Percentiles rank a stretch among this genome's conserved stretches.
Conservation (phyloP, 2,888 invertebrate species). For the Diplolepis rosae region DNA sequence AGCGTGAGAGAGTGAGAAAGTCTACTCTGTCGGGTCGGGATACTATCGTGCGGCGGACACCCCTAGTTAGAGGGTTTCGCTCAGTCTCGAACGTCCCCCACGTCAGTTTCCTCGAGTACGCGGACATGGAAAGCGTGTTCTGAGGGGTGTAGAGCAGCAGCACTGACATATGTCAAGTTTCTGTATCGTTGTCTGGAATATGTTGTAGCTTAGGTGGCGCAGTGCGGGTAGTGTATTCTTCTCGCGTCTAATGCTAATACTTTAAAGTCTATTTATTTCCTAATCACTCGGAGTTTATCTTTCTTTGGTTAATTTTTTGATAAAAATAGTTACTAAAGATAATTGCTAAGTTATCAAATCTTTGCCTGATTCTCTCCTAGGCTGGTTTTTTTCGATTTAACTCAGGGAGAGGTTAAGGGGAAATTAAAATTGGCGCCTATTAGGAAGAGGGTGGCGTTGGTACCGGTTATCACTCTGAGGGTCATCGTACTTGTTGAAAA, state of each 20-base stretch:
- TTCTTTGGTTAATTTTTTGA: background rate
- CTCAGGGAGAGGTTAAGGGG: too few species aligned
- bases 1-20: slow-evolving; percentile 33
- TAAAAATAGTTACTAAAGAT: too few species aligned
- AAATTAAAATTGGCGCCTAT: slow-evolving; percentile 15
- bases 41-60: slow-evolving; percentile 33
- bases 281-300: background rate
- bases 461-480: slow-evolving; percentile 20
- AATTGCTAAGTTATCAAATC: too few species aligned
- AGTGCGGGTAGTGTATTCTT: background rate
- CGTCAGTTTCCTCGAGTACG: slow-evolving; percentile 47
- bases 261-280: background rate
- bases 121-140: slow-evolving; percentile 35
- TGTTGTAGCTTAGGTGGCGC: background rate
- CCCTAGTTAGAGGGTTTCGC: slow-evolving; percentile 57
- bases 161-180: background rate
- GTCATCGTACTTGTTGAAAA: background rate
- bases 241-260: background rate
- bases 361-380: too few species aligned
- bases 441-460: background rate
- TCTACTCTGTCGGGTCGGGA: slow-evolving; percentile 30
- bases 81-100: slow-evolving; percentile 47
- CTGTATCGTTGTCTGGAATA: background rate
- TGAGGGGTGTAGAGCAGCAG: background rate
- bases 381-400: too few species aligned